These are phyloP conservation scores for Lordiphosa collinella DNA, from an alignment of 1,140 invertebrate species.

Conservation along the genomic window DNA sequence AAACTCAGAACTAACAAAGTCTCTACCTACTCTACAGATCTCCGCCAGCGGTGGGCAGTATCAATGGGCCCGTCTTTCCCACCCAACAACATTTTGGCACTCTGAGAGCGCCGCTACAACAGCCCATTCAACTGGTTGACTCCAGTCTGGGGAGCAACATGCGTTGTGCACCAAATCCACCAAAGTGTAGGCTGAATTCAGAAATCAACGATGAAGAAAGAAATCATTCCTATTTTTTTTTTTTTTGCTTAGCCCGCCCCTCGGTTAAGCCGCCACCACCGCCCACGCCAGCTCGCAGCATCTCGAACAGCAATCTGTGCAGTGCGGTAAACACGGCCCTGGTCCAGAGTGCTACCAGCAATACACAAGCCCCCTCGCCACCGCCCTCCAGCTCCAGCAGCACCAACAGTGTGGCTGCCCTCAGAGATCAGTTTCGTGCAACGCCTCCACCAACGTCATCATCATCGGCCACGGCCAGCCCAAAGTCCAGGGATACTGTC, in stretches of 20 bases:
- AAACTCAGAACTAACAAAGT: too few species aligned
- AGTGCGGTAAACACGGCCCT: constrained; percentile 64
- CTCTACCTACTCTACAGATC: constrained; percentile 41
- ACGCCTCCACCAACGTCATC: constrained; percentile 40
- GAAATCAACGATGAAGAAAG: too few species aligned
- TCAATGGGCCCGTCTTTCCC: constrained; percentile 66
- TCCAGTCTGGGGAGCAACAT: constrained; percentile 50
- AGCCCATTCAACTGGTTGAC: constrained; percentile 38
- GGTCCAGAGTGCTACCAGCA: constrained; percentile 47
- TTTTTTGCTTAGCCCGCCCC: constrained; percentile 49
- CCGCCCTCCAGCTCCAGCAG: constrained; percentile 63
- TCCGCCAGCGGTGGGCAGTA: constrained; percentile 54
- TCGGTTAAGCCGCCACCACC: constrained; percentile 76
- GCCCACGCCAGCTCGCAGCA: constrained; percentile 74
- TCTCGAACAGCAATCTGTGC: constrained; percentile 76
- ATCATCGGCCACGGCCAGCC: constrained; percentile 35
- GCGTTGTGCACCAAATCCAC: constrained; percentile 65
- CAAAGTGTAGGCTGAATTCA: constrained; percentile 63
- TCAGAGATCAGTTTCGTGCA: constrained; percentile 69
- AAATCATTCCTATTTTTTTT: too few species aligned
- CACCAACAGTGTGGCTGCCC: constrained; percentile 62
- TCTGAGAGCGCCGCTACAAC: constrained; percentile 61
- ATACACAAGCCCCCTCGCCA: constrained; percentile 41
- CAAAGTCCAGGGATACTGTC: constrained; percentile 50
- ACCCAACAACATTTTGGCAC: constrained; percentile 76